A percentile compares a stretch with the other conserved stretches of the same genome.
These are phyloP conservation scores for Ficedula albicollis DNA, from an alignment of 2,797 vertebrate species.

Conservation along the genomic window DNA sequence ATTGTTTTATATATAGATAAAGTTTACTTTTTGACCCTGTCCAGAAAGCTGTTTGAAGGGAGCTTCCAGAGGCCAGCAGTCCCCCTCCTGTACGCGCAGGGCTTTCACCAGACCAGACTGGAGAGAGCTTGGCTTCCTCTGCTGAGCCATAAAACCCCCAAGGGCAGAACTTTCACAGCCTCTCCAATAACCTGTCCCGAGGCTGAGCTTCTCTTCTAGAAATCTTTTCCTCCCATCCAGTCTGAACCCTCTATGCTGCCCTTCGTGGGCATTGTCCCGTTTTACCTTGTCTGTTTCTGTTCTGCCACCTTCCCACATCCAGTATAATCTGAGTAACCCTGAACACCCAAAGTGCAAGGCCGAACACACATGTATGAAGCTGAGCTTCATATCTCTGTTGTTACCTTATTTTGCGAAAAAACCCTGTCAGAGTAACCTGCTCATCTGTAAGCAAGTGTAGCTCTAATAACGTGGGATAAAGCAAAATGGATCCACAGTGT, in stretches of 20 bases:
- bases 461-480: neutral
- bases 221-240: neutral
- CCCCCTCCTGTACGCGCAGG: accelerated
- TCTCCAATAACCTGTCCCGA: accelerated
- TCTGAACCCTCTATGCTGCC: neutral
- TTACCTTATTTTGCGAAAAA: neutral
- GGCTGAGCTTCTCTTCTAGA: neutral
- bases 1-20: neutral
- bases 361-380: accelerated
- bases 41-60: neutral
- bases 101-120: accelerated
- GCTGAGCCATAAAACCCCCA: neutral
- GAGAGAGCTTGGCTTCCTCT: neutral
- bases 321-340: neutral
- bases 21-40: neutral
- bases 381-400: neutral
- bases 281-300: accelerated
- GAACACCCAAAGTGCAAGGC: neutral
- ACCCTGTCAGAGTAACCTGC: neutral
- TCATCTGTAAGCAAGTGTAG: neutral
- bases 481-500: neutral
- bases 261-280: neutral
- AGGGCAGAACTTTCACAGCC: neutral
- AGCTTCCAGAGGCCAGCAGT: neutral
- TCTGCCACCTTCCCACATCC: neutral